Evolutionary conservation across 2,113 vertebrate genomes (phyloP).

Genomic region (Dolichotis patagonum): DNA sequence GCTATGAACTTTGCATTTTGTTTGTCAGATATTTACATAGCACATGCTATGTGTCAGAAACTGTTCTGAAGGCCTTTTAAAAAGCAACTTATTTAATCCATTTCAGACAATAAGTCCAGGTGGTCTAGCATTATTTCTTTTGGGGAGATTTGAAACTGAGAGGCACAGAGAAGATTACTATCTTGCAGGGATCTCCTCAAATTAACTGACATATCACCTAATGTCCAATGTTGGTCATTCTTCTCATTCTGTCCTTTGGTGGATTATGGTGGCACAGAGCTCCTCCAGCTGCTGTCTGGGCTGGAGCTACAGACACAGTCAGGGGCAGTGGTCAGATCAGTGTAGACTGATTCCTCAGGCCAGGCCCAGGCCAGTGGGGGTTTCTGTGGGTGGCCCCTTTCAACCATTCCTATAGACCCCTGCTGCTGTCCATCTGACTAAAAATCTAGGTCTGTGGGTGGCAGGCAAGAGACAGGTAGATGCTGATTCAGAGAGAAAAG

Average conservation of each 20-base stretch:
- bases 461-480: background rate
- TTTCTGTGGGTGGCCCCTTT: background rate
- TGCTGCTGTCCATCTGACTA: background rate
- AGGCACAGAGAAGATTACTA: background rate
- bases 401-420: background rate
- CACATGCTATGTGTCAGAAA: conserved; percentile 14
- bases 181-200: conserved; percentile 34
- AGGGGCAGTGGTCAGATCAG: background rate
- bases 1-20: conserved; percentile 59
- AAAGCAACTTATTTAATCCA: background rate
- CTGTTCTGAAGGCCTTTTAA: conserved; percentile 32
- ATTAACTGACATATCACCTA: background rate
- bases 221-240: background rate
- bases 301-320: background rate
- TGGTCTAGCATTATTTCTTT: background rate
- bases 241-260: background rate
- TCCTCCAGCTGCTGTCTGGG: background rate
- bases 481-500: background rate
- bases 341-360: background rate
- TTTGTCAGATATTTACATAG: conserved; percentile 67
- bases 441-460: background rate
- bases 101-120: background rate
- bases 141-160: background rate
- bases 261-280: background rate
- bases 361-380: background rate